phyloP scores from a whole-genome alignment of 2,888 invertebrate species.

The Onthophagus sagittarius region DNA sequence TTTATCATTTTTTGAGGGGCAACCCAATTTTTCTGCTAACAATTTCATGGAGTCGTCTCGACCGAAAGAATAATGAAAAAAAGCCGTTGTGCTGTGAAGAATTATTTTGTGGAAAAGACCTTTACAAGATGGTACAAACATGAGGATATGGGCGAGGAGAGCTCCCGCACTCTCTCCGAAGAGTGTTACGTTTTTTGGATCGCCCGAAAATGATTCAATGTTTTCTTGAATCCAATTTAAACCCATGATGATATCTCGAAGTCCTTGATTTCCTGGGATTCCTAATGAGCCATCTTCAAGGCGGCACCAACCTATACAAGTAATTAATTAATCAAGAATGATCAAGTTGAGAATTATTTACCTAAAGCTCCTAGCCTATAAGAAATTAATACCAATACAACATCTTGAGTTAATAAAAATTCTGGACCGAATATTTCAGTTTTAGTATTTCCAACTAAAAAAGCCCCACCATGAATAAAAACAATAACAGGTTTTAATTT shows the following conservation, averaged over 20 bases:
- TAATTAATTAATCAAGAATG: not conserved
- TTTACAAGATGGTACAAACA: constrained; percentile 50
- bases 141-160: constrained; percentile 49
- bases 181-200: constrained; percentile 52
- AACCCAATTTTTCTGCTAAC: constrained; percentile 15
- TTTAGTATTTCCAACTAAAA: constrained; percentile 41
- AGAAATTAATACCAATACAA: constrained; percentile 44
- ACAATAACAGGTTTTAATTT: constrained; percentile 20
- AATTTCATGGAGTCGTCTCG: not conserved
- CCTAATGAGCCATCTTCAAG: constrained; percentile 48
- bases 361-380: constrained; percentile 35
- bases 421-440: constrained; percentile 42
- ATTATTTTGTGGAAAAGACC: constrained; percentile 28
- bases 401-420: constrained; percentile 43
- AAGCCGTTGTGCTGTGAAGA: constrained; percentile 19
- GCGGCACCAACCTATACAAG: constrained; percentile 49
- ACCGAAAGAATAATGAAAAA: constrained; percentile 17
- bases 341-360: too few species aligned
- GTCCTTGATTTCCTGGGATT: constrained; percentile 53
- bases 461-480: constrained; percentile 41
- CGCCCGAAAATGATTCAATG: constrained; percentile 52
- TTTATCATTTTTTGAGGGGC: constrained; percentile 3
- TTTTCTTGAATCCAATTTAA: constrained; percentile 53
- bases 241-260: constrained; percentile 54
- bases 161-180: constrained; percentile 55